phyloP scores from a whole-genome alignment of 2,797 vertebrate species.

The Rhynchonycteris naso region DNA sequence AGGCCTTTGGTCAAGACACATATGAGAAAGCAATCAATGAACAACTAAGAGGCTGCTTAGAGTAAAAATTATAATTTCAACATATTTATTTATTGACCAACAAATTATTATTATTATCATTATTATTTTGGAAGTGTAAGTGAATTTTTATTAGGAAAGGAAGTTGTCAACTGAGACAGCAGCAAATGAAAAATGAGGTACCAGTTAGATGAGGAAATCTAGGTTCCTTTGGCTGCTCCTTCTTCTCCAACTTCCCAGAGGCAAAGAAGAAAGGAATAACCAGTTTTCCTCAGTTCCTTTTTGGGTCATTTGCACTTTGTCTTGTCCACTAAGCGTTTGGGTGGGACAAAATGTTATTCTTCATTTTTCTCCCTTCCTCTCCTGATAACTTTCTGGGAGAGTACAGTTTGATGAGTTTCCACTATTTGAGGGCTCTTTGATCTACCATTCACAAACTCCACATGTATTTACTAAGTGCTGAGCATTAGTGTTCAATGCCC shows the following conservation, averaged over 20 bases:
- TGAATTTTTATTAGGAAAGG: background rate
- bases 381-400: background rate
- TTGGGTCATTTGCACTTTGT: background rate
- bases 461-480: no score
- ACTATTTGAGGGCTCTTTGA: background rate
- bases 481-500: background rate
- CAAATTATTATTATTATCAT: background rate
- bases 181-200: background rate
- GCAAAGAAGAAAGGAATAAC: background rate
- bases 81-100: background rate
- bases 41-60: no score
- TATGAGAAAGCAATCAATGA: no score
- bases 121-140: no score
- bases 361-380: background rate
- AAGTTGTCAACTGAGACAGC: background rate
- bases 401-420: background rate
- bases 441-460: background rate
- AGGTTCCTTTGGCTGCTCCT: background rate
- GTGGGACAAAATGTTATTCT: background rate
- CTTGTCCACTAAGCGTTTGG: background rate
- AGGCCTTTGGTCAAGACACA: no score
- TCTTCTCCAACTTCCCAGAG: background rate
- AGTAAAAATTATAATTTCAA: background rate
- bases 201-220: background rate
- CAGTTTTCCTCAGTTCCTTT: background rate